A percentile compares a stretch with the other conserved stretches of the same genome.
Conservation (phyloP, 2,888 invertebrate species). For the Tenthredo livida region DNA sequence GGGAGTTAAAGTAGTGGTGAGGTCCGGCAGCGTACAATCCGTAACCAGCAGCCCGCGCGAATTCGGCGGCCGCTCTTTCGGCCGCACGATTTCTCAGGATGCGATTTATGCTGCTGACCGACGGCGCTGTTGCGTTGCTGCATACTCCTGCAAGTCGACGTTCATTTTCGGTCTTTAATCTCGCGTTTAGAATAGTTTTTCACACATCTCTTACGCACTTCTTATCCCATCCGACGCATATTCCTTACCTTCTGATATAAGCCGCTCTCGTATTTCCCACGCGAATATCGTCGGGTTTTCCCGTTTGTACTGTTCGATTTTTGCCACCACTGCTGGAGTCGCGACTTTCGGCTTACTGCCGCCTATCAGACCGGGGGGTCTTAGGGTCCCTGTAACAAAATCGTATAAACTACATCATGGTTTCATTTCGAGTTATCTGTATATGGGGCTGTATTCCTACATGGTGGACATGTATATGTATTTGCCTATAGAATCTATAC, state of each 20-base stretch:
- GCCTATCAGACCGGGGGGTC: conserved; percentile 94
- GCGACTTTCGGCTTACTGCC: conserved; percentile 99
- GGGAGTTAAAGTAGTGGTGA: conserved; percentile 86
- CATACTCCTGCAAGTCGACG: conserved; percentile 88
- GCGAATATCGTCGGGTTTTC: conserved; percentile 99
- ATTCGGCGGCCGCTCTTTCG: conserved; percentile 97
- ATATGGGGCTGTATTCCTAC: background rate
- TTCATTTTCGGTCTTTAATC: conserved; percentile 12
- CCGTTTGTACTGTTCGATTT: conserved; percentile 98
- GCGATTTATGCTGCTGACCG: conserved; percentile 97
- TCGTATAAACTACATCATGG: background rate
- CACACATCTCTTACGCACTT: background rate
- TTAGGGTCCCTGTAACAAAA: conserved; percentile 87
- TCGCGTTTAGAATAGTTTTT: background rate
- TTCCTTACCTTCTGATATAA: conserved; percentile 95
- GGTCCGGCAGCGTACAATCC: conserved; percentile 85
- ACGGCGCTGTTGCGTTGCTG: conserved; percentile 96
- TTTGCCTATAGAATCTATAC: background rate
- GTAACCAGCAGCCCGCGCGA: conserved; percentile 94
- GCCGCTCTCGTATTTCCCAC: conserved; percentile 98
- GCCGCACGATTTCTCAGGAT: conserved; percentile 97
- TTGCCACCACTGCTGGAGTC: conserved; percentile 97
- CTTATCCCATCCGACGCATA: background rate
- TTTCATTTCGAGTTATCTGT: background rate
- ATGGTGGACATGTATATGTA: background rate